These are phyloP conservation scores for Gastracanthus pulcherrimus DNA, from an alignment of 2,888 invertebrate genomes.

Conservation along the genomic window DNA sequence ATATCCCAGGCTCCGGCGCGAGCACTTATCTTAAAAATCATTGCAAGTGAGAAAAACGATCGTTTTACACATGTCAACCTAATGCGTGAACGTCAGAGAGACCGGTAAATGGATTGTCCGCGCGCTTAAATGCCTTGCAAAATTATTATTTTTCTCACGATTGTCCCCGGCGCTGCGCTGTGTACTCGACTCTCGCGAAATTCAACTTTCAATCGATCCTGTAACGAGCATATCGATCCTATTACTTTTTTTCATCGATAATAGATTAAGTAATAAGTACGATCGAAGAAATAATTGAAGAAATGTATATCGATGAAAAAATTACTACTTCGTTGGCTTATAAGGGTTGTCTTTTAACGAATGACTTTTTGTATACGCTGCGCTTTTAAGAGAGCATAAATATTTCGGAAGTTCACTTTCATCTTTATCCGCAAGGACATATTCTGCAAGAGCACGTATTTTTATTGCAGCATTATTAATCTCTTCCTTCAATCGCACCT, in stretches of 20 bases:
- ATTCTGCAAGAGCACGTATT: too few relatives aligned
- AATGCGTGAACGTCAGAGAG: neutral
- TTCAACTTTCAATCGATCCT: neutral
- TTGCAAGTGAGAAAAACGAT: conserved; percentile 24
- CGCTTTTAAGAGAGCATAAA: too few relatives aligned
- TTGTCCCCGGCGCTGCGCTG: neutral
- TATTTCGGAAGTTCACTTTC: too few relatives aligned
- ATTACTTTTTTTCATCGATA: neutral
- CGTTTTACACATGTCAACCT: conserved; percentile 32
- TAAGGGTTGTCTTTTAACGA: too few relatives aligned
- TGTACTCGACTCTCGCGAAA: too few relatives aligned
- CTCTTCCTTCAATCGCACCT: too few relatives aligned
- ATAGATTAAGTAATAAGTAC: neutral
- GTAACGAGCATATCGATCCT: neutral
- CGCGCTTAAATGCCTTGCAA: neutral
- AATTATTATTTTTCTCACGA: conserved; percentile 33
- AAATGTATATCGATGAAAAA: neutral
- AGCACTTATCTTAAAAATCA: neutral
- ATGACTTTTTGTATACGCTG: too few relatives aligned
- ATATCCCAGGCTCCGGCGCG: neutral
- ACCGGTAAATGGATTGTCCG: too few relatives aligned
- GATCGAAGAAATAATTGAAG: neutral
- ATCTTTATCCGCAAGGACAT: too few relatives aligned
- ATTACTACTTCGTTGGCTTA: too few relatives aligned
- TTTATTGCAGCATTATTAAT: too few relatives aligned